Evolutionary conservation across 2,888 invertebrate genomes (phyloP).

Genomic region (Ectemnius cavifrons): DNA sequence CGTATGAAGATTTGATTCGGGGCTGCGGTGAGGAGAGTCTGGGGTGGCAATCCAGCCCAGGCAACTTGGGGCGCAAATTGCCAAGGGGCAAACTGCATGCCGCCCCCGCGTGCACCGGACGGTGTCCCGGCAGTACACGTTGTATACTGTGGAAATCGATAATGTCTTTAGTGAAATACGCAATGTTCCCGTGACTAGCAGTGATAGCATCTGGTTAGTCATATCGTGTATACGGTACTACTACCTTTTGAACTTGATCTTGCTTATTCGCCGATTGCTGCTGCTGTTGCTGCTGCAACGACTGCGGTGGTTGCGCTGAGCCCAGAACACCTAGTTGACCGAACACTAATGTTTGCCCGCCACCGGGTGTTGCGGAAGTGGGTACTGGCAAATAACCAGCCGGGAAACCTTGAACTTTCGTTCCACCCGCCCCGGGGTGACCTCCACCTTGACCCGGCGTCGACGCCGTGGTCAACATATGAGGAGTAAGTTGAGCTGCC

Average conservation of each 20-base stretch:
- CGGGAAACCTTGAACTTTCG: conserved; percentile 79
- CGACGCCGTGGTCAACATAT: conserved; percentile 87
- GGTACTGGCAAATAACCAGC: conserved; percentile 89
- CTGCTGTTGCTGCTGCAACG: conserved; percentile 74
- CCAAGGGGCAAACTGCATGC: conserved; percentile 90
- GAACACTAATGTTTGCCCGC: conserved; percentile 86
- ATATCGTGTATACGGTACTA: not conserved
- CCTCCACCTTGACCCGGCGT: conserved; percentile 72
- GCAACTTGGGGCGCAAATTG: conserved; percentile 88
- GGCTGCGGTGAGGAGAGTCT: conserved; percentile 82
- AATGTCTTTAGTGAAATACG: conserved; percentile 3
- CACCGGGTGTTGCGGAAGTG: conserved; percentile 84
- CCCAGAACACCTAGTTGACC: conserved; percentile 86
- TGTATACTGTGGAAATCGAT: conserved; percentile 71
- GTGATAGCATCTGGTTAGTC: not conserved
- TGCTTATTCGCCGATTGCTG: conserved; percentile 71
- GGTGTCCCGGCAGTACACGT: conserved; percentile 74
- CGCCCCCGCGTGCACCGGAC: conserved; percentile 70
- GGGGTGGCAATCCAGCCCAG: conserved; percentile 87
- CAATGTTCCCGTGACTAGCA: not conserved
- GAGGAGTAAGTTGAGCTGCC: conserved; percentile 86
- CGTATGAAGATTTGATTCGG: conserved; percentile 91
- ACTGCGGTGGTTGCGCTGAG: conserved; percentile 79
- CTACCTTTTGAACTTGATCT: conserved; percentile 75
- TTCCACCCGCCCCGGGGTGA: conserved; percentile 70